Base-by-base conservation (phyloP, 2,888 invertebrate genomes). In the Brachypterus glaber region DNA sequence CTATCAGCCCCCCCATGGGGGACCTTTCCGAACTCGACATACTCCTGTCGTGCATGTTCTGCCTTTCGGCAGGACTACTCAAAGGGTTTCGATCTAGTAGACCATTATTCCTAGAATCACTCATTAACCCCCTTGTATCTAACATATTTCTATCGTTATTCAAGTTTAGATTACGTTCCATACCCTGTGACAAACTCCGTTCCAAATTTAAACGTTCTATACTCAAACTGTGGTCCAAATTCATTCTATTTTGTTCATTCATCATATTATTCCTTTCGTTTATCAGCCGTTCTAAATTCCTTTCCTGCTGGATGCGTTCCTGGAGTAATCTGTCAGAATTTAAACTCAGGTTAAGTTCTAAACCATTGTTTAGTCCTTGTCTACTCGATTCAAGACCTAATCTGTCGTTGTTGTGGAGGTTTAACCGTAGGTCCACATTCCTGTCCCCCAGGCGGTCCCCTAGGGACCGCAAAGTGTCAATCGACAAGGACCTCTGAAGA, bases 381-480 rank as follows among this genome's bases (percentile, higher is more conserved):
- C 31, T 46, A n/a, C 11, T 18, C n/a, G n/a, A n/a, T 14, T 30
- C 30, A 13, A 13, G 11, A 4, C 18, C 17, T 12, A 27, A 11
- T 14, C 51, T 37, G 21, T 51, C 37, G 39, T 58, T 53, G 38
- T 59, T 56, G 43, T 62, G 63, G 24, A 63, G 47, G 45, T 65
- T 64, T 17, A 65, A 50, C 8, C 65, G 48, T 18, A 66, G 49
- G 41, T 65, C 65, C 29, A 65, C 62, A 44, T 64, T 64, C 33
- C 66, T 54, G 40, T 66, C 66, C 17, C 63, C 61, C 11, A 67
- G 52, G 3, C 66, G 55, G 49, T 64, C 66, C n/a, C 64, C 64
- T 34, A 67, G 49, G 4, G 59, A 61, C 5, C 67, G 53, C 35
- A 67, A 43, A 21, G 64, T 65, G 50, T 66, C 67, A 40, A 67